phyloP scores from a whole-genome alignment of 2,113 vertebrate species.

The Colinus virginianus region DNA sequence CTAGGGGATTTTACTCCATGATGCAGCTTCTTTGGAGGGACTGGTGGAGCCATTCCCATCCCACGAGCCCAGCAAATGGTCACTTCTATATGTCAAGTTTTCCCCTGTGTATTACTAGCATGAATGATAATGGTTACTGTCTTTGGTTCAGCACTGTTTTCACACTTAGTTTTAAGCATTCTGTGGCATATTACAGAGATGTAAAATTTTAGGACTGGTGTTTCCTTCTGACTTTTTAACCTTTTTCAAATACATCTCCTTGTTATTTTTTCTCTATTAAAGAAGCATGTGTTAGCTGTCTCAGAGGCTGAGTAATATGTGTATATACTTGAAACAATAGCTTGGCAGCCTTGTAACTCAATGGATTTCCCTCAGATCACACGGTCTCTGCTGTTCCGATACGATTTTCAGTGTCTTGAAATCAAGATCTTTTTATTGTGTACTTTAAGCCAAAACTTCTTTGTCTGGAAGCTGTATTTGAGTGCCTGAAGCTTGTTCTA shows the following conservation, averaged over 20 bases:
- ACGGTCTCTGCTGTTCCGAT: neutral
- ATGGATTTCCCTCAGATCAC: neutral
- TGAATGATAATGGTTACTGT: neutral
- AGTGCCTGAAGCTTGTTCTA: neutral
- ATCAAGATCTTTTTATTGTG: neutral
- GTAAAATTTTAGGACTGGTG: neutral
- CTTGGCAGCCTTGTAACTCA: neutral
- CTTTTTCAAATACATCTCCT: neutral
- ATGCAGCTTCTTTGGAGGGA: rapidly evolving
- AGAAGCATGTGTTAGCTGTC: neutral
- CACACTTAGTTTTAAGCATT: neutral
- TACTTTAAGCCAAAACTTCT: neutral
- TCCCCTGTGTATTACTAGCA: neutral
- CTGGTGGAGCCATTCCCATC: rapidly evolving
- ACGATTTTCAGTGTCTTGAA: neutral
- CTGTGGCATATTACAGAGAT: neutral
- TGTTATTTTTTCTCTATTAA: neutral
- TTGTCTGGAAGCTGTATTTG: neutral
- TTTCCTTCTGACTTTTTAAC: neutral
- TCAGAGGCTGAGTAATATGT: neutral
- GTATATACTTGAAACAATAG: neutral
- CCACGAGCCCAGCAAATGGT: rapidly evolving
- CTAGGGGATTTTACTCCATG: neutral
- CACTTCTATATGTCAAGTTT: rapidly evolving
- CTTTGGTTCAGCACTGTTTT: neutral